A percentile compares a stretch with the other conserved stretches of the same genome.
phyloP scores from a whole-genome alignment of 2,888 invertebrate species.

The Boloria selene region DNA sequence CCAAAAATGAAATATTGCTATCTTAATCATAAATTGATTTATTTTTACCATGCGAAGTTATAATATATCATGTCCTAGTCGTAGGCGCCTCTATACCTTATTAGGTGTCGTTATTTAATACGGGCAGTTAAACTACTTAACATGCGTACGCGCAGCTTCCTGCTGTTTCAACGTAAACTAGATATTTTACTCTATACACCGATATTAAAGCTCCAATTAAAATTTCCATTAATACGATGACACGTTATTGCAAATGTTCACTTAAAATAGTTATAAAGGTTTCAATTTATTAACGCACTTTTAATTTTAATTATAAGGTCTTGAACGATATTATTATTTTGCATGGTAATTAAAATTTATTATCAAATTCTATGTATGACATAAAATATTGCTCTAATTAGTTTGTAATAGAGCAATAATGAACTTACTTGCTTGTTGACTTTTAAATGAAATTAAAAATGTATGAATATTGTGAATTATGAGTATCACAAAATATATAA shows the following conservation, averaged over 20 bases:
- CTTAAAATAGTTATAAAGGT: conserved; percentile 22
- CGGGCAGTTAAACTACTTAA: conserved; percentile 15
- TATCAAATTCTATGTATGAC: not conserved
- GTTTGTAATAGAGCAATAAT: too few relatives aligned
- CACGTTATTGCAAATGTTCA: conserved; percentile 24
- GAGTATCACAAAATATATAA: too few relatives aligned
- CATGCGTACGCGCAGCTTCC: conserved; percentile 30
- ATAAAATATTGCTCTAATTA: too few relatives aligned
- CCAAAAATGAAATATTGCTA: not conserved
- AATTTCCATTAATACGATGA: conserved; percentile 37
- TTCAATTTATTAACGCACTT: conserved; percentile 13
- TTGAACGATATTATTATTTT: not conserved
- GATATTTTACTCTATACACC: conserved; percentile 36
- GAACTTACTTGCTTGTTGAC: too few relatives aligned
- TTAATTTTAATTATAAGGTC: conserved; percentile 13
- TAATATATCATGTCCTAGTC: conserved; percentile 5
- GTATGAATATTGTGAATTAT: too few relatives aligned
- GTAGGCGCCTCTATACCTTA: conserved; percentile 26
- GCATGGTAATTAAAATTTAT: conserved; percentile 16
- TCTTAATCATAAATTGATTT: conserved; percentile 8
- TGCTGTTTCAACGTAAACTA: conserved; percentile 37
- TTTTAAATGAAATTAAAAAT: too few relatives aligned
- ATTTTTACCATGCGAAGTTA: conserved; percentile 4
- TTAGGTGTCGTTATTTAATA: conserved; percentile 32
- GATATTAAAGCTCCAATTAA: conserved; percentile 37